Base-by-base conservation (phyloP, 2,888 invertebrate species). In the Ichneumoninae sp. region DNA sequence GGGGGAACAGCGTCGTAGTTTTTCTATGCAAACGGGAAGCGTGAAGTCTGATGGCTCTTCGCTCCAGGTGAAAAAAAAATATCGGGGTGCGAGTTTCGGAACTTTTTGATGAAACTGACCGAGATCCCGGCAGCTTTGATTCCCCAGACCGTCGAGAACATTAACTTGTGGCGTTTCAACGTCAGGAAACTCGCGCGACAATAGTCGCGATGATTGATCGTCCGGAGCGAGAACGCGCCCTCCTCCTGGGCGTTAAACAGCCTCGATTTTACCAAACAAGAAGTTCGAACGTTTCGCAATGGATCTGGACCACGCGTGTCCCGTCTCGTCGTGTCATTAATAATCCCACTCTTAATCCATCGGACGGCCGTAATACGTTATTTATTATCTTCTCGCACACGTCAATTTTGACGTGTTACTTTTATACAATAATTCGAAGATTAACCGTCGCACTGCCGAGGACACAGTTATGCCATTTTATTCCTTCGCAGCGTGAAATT, bases 141-240 rank as follows among this genome's bases (percentile, higher is more conserved):
- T 13, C 26, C 10, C 22, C 6, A 40, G 40, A 40, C 7, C 40
- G 40, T 40, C 40, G 40, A 40, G 44, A 47, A 16, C 44, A 16
- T 47, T 47, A 47, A 47, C 44, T 6, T 10, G 44, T 5, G 19
- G 26, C 65, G 44, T 72, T 68, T 69, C 47, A 74, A 50, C 66
- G 47, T 26, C 13, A 33, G 60, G 70, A 62, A 79, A 78, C 54
- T 44, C 69, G 70, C 62, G 75, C 60, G 69, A 85, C 85, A 82
- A 84, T 84, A 69, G 70, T 74, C 54, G 22, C 52, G 22, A 4
- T 86, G 86, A 86, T 83, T 84, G 83, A 85, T 86, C 74, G 83
- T 84, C 44, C 70, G 80, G 85, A 78, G 74, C 62, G 70, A 74
- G 70, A 74, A 75, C 60, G 74, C 78, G 69, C 78, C 62, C 82